These are phyloP conservation scores for Aricia artaxerxes DNA, from an alignment of 2,888 invertebrate species.

Conservation along the genomic window DNA sequence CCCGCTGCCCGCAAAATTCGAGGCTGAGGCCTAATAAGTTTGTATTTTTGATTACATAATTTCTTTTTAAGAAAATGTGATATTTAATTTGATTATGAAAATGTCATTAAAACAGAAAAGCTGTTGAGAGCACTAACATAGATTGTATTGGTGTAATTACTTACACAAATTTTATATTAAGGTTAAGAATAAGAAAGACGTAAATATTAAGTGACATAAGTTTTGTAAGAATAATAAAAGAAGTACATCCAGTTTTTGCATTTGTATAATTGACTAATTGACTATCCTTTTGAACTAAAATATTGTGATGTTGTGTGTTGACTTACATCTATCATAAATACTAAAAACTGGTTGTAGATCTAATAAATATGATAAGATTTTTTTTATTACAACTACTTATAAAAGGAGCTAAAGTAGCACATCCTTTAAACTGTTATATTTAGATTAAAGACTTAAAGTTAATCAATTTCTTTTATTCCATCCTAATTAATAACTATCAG, in stretches of 20 bases:
- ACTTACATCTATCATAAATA: background rate
- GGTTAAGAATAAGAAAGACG: background rate
- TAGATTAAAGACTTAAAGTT: background rate
- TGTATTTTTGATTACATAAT: background rate
- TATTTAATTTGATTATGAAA: background rate
- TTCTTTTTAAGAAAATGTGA: background rate
- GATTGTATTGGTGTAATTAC: slow-evolving; percentile 15
- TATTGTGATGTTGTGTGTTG: background rate
- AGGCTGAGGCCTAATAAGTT: background rate
- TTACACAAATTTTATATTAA: slow-evolving; percentile 7
- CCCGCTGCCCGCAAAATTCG: too few species aligned
- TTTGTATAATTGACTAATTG: background rate
- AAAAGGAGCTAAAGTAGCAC: background rate
- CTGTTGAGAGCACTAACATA: background rate
- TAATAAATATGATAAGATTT: background rate
- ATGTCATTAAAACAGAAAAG: background rate
- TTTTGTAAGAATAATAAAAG: background rate
- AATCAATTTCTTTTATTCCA: background rate
- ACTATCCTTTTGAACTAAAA: background rate
- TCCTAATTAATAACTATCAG: background rate
- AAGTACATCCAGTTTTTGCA: background rate
- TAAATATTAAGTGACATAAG: slow-evolving; percentile 5
- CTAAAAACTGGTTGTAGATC: background rate
- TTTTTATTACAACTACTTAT: background rate
- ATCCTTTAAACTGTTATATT: background rate